Base-by-base conservation (phyloP, 2,113 vertebrate genomes). In the Callorhinus ursinus region DNA sequence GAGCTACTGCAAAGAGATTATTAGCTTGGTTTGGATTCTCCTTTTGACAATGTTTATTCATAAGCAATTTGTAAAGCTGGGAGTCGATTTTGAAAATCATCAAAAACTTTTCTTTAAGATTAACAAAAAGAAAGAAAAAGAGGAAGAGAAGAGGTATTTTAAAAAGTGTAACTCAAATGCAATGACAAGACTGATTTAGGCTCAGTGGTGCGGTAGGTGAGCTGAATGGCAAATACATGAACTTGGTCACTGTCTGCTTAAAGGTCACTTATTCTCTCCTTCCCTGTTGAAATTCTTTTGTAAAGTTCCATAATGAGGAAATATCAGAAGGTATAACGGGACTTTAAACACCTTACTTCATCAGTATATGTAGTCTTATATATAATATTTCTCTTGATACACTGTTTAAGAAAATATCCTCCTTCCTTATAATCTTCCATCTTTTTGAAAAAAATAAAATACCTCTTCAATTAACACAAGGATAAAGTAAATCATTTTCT, bases 1-100 rank as follows among this genome's bases (percentile, higher is more conserved):
- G 36, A 77, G 57, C 24, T 72, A 49, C 24, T 74, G 22, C 13
- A 91, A 88, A 97, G 79, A 81, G 21, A 36, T 81, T n/a, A 67
- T 81, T 36, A 72, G 18, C 49, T 71, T 93, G 42, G 13, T 81
- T 33, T 87, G 21, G 21, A 14, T 63, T 92, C 65, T 90, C 13
- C 67, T n/a, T 91, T 85, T 86, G 42, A 84, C n/a, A 39, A 19
- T 16, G 24, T n/a, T 83, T 95, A 65, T 51, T 89, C 89, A 84
- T 92, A 53, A 96, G 69, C 79, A 91, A 96, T 96, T 95, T 95
- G 96, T 93, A 97, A 95, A 87, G 26, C 61, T 86, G 33, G 72
- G 22, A 51, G 88, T 91, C 67, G 46, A 81, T 61, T 96, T 93
- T 83, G 74, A 92, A 96, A 95, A 80, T 71, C 31, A 12, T 96